Percentiles rank a stretch among this genome's conserved stretches.
Conservation (phyloP, 2,797 vertebrate genomes). For the Gambelia wislizenii region DNA sequence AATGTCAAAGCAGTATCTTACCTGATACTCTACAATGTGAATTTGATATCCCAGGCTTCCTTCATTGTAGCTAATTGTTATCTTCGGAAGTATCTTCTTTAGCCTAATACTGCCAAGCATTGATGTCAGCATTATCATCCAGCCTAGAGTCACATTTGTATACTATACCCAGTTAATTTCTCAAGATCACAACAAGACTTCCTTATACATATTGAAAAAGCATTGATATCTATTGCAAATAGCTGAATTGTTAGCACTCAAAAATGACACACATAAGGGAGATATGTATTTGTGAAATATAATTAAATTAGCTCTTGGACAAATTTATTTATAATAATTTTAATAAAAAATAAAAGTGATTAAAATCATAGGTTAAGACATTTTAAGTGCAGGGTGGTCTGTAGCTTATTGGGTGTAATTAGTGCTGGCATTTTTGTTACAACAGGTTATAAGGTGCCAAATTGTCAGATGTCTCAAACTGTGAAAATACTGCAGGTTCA, state of each 20-base stretch:
- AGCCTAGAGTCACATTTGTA: background rate
- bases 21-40: conserved; percentile 42
- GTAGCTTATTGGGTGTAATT: background rate
- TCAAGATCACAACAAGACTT: background rate
- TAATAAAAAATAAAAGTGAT: background rate
- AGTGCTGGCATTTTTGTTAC: background rate
- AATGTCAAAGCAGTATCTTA: background rate
- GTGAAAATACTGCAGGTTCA: background rate
- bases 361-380: background rate
- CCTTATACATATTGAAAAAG: rapidly evolving
- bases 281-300: background rate
- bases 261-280: background rate
- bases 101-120: background rate
- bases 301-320: background rate
- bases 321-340: no score
- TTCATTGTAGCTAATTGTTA: background rate
- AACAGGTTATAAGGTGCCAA: background rate
- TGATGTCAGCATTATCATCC: background rate
- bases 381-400: background rate
- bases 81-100: conserved; percentile 17
- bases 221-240: background rate
- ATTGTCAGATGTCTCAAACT: background rate
- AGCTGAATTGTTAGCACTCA: background rate
- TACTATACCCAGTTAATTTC: background rate
- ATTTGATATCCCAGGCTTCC: background rate